Evolutionary conservation across 2,888 invertebrate genomes (phyloP).

Genomic region (Drosophila falleni): DNA sequence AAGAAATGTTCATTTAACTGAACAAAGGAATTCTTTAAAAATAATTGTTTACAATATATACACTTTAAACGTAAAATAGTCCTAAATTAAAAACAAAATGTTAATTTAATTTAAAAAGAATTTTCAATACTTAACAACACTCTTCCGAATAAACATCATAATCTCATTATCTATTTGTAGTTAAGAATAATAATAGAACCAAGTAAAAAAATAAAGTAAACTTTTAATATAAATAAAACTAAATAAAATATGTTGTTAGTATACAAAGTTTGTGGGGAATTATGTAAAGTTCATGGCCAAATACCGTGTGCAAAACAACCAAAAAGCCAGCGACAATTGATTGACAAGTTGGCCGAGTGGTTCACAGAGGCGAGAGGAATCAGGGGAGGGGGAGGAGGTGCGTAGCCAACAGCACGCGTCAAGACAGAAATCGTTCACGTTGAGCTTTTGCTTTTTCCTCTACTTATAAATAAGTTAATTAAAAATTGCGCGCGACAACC

Average conservation of each 20-base stretch:
- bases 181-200: background rate
- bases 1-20: background rate
- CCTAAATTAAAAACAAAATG: background rate
- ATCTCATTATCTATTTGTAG: too few species aligned
- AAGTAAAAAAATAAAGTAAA: background rate
- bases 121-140: background rate
- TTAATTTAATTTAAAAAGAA: background rate
- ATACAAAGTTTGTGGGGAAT: slow-evolving; percentile 23
- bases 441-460: slow-evolving; percentile 43
- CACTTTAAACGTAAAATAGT: background rate
- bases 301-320: slow-evolving; percentile 46
- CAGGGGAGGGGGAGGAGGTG: slow-evolving; percentile 8
- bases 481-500: slow-evolving; percentile 61
- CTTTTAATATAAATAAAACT: background rate
- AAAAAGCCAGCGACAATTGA: slow-evolving; percentile 64
- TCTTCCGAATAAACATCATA: background rate
- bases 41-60: background rate
- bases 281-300: slow-evolving; percentile 66
- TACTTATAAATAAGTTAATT: slow-evolving; percentile 75
- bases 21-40: background rate
- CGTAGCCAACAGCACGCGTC: slow-evolving; percentile 58
- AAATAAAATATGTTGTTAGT: background rate
- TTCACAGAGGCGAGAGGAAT: background rate
- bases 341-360: slow-evolving; percentile 73
- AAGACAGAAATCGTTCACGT: slow-evolving; percentile 26